Conservation (phyloP, 2,888 invertebrate genomes). For the Melangyna quadrimaculata region DNA sequence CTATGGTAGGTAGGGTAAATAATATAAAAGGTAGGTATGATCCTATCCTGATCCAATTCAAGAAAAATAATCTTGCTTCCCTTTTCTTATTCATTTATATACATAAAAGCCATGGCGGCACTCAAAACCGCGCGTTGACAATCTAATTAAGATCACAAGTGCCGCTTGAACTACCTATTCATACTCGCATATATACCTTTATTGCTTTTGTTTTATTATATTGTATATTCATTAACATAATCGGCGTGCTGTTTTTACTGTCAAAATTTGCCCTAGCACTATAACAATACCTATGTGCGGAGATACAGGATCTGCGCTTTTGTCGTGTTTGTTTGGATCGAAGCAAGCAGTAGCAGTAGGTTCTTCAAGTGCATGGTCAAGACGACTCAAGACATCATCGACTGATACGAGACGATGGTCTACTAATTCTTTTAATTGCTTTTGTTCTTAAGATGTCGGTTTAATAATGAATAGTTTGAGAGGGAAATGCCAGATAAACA, state of each 20-base stretch:
- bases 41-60: background rate
- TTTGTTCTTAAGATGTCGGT: constrained; percentile 39
- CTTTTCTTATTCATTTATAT: background rate
- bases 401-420: constrained; percentile 44
- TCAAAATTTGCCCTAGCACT: constrained; percentile 14
- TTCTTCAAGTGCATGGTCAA: constrained; percentile 48
- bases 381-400: constrained; percentile 27
- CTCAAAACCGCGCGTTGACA: constrained; percentile 50
- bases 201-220: constrained; percentile 50
- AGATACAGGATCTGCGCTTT: constrained; percentile 21
- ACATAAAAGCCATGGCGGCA: constrained; percentile 20
- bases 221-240: constrained; percentile 41
- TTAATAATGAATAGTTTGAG: constrained; percentile 46
- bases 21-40: background rate
- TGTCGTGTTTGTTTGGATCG: background rate
- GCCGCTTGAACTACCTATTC: too few relatives aligned
- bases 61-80: background rate
- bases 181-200: background rate
- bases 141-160: constrained; percentile 69
- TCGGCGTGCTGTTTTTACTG: constrained; percentile 7
- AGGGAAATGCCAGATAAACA: constrained; percentile 61
- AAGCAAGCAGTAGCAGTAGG: too few relatives aligned
- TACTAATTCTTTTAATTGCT: constrained; percentile 65
- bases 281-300: background rate
- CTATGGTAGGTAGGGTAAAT: background rate